Base-by-base conservation (phyloP, 2,888 invertebrate species). In the Phaonia tiefii region DNA sequence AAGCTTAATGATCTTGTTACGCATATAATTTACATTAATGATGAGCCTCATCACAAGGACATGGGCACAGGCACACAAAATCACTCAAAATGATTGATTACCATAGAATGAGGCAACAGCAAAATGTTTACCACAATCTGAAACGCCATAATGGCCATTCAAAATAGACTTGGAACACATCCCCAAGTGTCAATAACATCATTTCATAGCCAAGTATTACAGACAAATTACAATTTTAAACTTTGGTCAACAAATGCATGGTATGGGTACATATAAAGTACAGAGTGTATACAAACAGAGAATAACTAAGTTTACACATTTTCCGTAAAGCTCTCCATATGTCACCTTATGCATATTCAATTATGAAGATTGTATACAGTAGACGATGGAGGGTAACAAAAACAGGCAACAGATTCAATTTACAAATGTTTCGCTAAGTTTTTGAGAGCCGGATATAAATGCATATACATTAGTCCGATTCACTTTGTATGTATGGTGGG, bases 41-140 rank as follows among this genome's bases (percentile, higher is more conserved):
- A 63, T 63, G 63, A 63, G 42, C 42, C 17, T 63, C 42, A 42
- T 54, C 22, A 54, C 54, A 54, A 7, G n/a, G n/a, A 20, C 49
- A 17, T 15, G 20, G 49, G 25, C 54, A n/a, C n/a, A 25, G 22
- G 15, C n/a, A 1, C 3, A 31, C 31, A 31, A 26, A 31, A 3
- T 7, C 58, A 39, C 20, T 22, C 10, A 37, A 20, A 7, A 63
- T 42, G 63, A 63, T 63, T 63, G 42, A 63, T 63, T 63, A 63
- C 63, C 63, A 63, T 22, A 63, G 42, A 63, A 63, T 63, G 63
- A 63, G 63, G 63, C 63, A 63, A 63, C 63, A 63, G 17, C 63
- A 63, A 63, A 63, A 39, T 63, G 63, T 63, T 63, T 63, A 63
- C 63, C 39, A 22, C 3, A 63, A 63, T 63, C 42, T 22, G 13